Evolutionary conservation across 2,113 vertebrate genomes (phyloP), one percentile per base, ranked within the genome.

Genomic region (Pterophyllum scalare): DNA sequence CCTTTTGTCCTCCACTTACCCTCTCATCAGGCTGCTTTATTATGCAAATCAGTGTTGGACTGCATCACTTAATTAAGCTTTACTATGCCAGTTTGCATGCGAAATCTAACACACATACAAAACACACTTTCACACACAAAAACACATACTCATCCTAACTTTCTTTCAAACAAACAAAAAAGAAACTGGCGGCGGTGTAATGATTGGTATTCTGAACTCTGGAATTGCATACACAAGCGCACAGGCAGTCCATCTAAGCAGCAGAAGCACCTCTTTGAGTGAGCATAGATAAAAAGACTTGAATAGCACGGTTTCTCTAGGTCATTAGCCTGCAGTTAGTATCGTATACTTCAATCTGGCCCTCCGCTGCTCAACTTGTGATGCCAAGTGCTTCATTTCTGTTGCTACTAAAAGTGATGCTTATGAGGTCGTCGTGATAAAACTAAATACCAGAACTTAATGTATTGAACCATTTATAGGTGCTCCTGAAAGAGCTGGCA

Each of bases 61-160:
- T 88, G 79, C 84, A 95, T 88, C 79, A 87, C 92, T 93, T 95
- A 94, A 95, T 96, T 95, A 93, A 87, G 88, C 87, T 75, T 87
- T 81, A 61, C 72, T 79, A 80, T 75, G 80, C 85, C 91, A 81
- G 77, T 83, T 80, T 80, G 40, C 8, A 20, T 31, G 24, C 17
- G 46, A 46, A 5, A 56, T 24, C 54, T 24, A 65, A 46, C 49
- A 20, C 46, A 78, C 77, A 67, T 78, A 54, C 49, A 46, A 19
- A 78, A 19, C 43, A 74, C 70, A 64, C 52, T 77, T 10, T 60
- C 38, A 24, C 24, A 31, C 74, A 80, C 43, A 28, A 61, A 40
- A 54, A 80, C 31, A 65, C 62, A 62, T 31, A 46, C 74, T 75
- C 67, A 65, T 3, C 26, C 20, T 22, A 70, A 79, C 62, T 67